Percentiles rank a stretch among this genome's conserved stretches.
phyloP scores from a whole-genome alignment of 2,888 invertebrate species.

The Agelastica alni region DNA sequence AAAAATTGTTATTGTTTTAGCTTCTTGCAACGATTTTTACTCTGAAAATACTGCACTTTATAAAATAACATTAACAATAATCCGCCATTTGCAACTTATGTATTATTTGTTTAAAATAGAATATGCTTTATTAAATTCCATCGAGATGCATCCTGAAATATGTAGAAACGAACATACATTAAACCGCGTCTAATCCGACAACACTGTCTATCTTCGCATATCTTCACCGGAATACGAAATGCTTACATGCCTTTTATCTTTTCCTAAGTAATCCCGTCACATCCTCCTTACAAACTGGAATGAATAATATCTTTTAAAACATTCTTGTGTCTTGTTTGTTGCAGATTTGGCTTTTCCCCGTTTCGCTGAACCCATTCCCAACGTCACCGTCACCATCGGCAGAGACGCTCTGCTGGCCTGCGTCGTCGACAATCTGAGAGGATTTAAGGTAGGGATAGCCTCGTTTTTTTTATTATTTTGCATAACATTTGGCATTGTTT shows the following conservation, averaged over 20 bases:
- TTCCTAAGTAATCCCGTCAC: constrained; percentile 23
- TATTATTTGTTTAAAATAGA: too few species aligned
- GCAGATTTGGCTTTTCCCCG: constrained; percentile 65
- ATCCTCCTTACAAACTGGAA: constrained; percentile 19
- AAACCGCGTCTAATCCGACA: background rate
- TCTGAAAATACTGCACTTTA: too few species aligned
- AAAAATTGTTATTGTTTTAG: too few species aligned
- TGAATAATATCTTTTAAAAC: constrained; percentile 27
- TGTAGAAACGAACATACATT: constrained; percentile 7
- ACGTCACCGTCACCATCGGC: constrained; percentile 87
- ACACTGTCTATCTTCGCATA: constrained; percentile 4
- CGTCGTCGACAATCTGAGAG: constrained; percentile 85
- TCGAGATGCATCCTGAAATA: too few species aligned
- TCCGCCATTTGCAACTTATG: too few species aligned
- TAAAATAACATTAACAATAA: too few species aligned
- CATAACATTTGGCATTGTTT: too few species aligned
- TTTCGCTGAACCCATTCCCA: constrained; percentile 87
- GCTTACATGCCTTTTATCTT: constrained; percentile 18
- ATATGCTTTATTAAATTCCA: too few species aligned
- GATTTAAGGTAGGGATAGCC: constrained; percentile 73
- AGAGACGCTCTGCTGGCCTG: constrained; percentile 86
- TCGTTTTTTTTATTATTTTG: background rate
- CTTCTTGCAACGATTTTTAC: too few species aligned
- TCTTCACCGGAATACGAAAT: background rate
- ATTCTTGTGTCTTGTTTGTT: constrained; percentile 40